Evolutionary conservation across 1,140 invertebrate genomes (phyloP), one percentile per base, ranked within the genome.

Genomic region (Anastatus disparis): DNA sequence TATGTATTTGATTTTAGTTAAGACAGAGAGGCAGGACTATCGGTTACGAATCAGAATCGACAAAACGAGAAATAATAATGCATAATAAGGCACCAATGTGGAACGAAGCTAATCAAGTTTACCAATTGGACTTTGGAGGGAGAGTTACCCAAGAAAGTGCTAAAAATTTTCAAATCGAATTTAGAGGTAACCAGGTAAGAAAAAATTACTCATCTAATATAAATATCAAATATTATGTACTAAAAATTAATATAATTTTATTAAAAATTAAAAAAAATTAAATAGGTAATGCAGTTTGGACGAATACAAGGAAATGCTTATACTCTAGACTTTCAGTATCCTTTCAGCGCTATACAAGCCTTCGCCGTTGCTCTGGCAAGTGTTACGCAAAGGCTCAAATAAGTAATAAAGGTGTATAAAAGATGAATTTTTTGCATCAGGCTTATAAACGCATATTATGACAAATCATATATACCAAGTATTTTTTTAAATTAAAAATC

Each of bases 151-250:
- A 99, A 82, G 98, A 99, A 84, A 99, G 97, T 4, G 98, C 98
- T 1, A 99, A 99, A 85, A 99, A 99, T 87, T 99, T 99, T 83
- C 98, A 99, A 87, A 98, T 99, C 62, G 97, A 99, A 86, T 97
- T 97, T 81, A 90, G 95, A 77, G 95, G 95, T 42, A 97, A 96
- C 87, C 97, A 99, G 91, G 96, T 97, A 50, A 58, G 20, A 65
- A n/a, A n/a, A n/a, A n/a, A n/a, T n/a, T n/a, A n/a, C n/a, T n/a
- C n/a, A n/a, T n/a, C n/a, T n/a, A n/a, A n/a, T n/a, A n/a, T n/a
- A n/a, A n/a, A n/a, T n/a, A n/a, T n/a, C n/a, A n/a, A n/a, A n/a
- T n/a, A n/a, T n/a, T n/a, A n/a, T n/a, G n/a, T n/a, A 35, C 31
- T 35, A 35, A 35, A 35, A 6, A 35, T 35, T 35, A 35, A 6